phyloP scores from a whole-genome alignment of 2,797 vertebrate genomes.

The Scolopax bukidnonensis region DNA sequence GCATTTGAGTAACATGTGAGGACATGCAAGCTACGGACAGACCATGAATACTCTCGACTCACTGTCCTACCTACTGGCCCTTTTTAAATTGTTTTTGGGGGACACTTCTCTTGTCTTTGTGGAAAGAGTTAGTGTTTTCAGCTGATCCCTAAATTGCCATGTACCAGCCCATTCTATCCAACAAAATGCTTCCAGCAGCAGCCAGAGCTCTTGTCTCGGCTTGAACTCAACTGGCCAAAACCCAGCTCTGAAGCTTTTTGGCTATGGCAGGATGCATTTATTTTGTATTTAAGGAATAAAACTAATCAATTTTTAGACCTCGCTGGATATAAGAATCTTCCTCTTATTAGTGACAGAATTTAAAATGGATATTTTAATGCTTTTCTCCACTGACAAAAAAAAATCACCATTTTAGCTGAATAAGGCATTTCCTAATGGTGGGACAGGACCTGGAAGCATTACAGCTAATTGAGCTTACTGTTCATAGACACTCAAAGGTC shows the following conservation, averaged over 20 bases:
- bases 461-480: conserved; percentile 46
- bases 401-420: conserved; percentile 11
- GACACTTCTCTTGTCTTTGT: neutral
- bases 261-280: neutral
- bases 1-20: neutral
- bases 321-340: neutral
- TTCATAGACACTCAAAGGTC: conserved; percentile 50
- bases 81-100: neutral
- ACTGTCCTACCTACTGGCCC: fast-evolving
- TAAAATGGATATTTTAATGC: neutral
- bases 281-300: conserved; percentile 10
- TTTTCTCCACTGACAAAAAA: neutral
- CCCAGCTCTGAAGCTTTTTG: neutral
- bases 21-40: neutral
- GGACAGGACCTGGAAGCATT: conserved; percentile 19
- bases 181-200: neutral
- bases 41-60: neutral
- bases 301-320: conserved; percentile 21
- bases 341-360: neutral
- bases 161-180: neutral
- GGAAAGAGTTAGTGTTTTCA: neutral
- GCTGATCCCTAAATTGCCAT: neutral
- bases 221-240: conserved; percentile 4
- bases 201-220: neutral
- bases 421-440: conserved; percentile 40